Percentiles rank a stretch among this genome's conserved stretches.
These are phyloP conservation scores for Nyctibius grandis DNA, from an alignment of 2,797 vertebrate species.

Conservation along the genomic window DNA sequence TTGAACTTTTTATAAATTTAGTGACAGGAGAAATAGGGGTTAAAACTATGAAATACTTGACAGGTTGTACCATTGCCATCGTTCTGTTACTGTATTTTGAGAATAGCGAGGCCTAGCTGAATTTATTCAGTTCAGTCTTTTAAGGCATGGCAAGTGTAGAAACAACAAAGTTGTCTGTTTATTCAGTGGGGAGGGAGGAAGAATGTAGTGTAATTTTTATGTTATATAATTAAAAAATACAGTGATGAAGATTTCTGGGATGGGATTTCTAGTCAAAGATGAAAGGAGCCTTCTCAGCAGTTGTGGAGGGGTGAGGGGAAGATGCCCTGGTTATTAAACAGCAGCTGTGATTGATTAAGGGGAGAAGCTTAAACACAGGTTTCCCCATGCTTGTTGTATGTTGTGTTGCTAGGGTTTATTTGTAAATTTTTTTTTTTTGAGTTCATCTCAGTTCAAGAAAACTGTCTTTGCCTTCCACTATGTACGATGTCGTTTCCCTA, in stretches of 20 bases:
- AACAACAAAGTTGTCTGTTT: neutral
- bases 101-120: neutral
- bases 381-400: neutral
- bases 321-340: neutral
- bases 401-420: neutral
- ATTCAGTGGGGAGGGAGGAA: neutral
- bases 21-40: neutral
- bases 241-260: neutral
- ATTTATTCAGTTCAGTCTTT: neutral
- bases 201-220: neutral
- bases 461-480: neutral
- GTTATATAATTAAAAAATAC: neutral
- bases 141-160: neutral
- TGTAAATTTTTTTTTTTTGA: neutral
- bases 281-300: neutral
- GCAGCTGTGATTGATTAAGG: neutral
- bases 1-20: neutral
- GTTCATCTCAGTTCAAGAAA: slow-evolving; percentile 13
- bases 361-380: neutral
- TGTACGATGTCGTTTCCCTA: neutral
- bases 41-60: neutral
- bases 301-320: neutral
- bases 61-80: neutral
- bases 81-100: neutral
- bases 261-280: neutral